Conservation (phyloP, 1,140 invertebrate genomes). For the Whitmania pigra region DNA sequence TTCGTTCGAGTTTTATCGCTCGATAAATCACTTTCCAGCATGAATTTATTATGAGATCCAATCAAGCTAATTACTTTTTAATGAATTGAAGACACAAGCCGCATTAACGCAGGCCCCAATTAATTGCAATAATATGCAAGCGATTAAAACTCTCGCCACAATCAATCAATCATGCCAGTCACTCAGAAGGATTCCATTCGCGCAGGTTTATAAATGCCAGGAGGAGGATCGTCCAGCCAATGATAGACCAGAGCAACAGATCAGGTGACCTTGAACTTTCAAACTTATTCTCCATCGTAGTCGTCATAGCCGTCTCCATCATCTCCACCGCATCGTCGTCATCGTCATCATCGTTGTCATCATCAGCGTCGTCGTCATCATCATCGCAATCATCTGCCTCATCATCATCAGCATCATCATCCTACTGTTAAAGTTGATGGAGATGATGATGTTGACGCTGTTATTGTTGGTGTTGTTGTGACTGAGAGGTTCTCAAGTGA, state of each 20-base stretch:
- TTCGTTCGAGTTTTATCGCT: too few species aligned
- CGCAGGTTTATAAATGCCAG: slow-evolving; percentile 43
- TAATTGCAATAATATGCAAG: too few species aligned
- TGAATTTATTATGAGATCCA: too few species aligned
- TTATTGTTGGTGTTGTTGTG: neutral
- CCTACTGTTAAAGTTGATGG: neutral
- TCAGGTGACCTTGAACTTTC: slow-evolving; percentile 24
- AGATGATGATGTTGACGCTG: neutral
- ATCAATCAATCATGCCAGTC: too few species aligned
- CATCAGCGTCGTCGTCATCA: neutral
- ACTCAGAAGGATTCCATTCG: too few species aligned
- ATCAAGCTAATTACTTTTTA: too few species aligned
- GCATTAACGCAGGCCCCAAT: too few species aligned
- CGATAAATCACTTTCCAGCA: too few species aligned
- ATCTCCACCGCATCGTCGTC: neutral
- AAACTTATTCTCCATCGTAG: neutral
- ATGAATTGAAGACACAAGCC: too few species aligned
- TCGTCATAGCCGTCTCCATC: neutral
- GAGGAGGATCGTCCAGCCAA: slow-evolving; percentile 43
- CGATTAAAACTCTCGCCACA: too few species aligned
- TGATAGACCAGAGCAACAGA: slow-evolving; percentile 40
- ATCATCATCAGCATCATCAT: neutral
- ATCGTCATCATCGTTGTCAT: neutral
- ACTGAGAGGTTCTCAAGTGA: too few species aligned
- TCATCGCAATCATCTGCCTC: neutral